A percentile compares a stretch with the other conserved stretches of the same genome.
These are phyloP conservation scores for Pontoporia blainvillei DNA, from an alignment of 2,113 vertebrate species.

Conservation along the genomic window DNA sequence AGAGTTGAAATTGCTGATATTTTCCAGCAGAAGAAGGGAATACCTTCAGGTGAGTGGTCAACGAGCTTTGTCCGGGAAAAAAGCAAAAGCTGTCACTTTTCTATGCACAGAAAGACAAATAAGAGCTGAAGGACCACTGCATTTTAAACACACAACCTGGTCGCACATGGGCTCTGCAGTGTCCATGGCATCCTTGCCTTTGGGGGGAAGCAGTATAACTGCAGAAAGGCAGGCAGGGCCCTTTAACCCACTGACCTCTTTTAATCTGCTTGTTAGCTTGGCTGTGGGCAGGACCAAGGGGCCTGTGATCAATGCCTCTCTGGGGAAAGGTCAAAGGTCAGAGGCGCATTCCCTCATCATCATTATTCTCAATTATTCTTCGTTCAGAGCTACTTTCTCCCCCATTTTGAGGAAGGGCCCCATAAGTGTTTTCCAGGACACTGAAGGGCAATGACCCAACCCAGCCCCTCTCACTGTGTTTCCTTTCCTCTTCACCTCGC, in stretches of 20 bases:
- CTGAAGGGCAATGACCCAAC: not conserved
- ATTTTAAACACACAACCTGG: not conserved
- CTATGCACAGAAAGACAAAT: not conserved
- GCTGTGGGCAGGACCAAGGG: not conserved
- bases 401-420: not conserved
- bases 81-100: not conserved
- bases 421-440: not conserved
- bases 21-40: not conserved
- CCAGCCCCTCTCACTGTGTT: not conserved
- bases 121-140: not conserved
- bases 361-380: constrained; percentile 67
- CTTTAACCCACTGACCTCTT: constrained; percentile 40
- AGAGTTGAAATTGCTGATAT: not conserved
- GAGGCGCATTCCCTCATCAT: constrained; percentile 39
- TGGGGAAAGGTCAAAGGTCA: constrained; percentile 46
- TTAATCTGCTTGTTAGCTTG: constrained; percentile 48
- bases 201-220: not conserved
- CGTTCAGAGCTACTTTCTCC: constrained; percentile 39
- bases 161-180: not conserved
- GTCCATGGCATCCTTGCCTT: not conserved
- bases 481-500: not conserved
- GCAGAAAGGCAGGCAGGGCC: not conserved
- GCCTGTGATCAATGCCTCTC: constrained; percentile 38
- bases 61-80: not conserved
- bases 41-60: not conserved